Evolutionary conservation across 2,113 vertebrate genomes (phyloP), one percentile per base, ranked within the genome.

Genomic region (Rhineura floridana): DNA sequence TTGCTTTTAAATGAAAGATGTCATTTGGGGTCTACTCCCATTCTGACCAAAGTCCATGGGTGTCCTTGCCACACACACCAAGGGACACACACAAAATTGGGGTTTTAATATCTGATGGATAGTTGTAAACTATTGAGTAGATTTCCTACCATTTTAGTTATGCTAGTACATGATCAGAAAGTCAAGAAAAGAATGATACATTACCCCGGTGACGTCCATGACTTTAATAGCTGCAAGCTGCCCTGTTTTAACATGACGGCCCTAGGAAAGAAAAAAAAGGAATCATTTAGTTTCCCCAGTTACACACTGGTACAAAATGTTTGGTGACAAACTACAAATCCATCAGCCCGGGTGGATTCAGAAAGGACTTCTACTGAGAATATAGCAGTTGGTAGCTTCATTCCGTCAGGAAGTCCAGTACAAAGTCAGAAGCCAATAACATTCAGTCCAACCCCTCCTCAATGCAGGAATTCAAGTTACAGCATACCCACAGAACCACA

Each of bases 161-260:
- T 87, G n/a, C 28, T 39, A 48, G 67, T 4, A 55, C 5, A 81
- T 19, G 70, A 83, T 88, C 90, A 89, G 77, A 92, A 67, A 85
- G 52, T 39, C 13, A 84, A 83, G 21, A 92, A 82, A 89, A 85
- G 6, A 80, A 91, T 80, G 93, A 91, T 91, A 96, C 93, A 87
- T 98, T 97, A 99, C 98, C 97, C 98, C 98, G 42, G 98, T 99
- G 97, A 99, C 98, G 81, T 99, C 98, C 98, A 99, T 99, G 97
- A 99, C 98, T 94, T 99, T 99, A 96, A 99, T 99, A 83, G 98
- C 98, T 93, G 98, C 98, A 9, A 99, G 98, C 96, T 99, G 99
- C 55, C 99, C 99, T 0, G 99, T 99, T 96, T 99, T 99, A 95
- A 99, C 99, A 97, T 99, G 99, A 90, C 98, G 98, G 95, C 99